These are phyloP conservation scores for Bellardia bayeri DNA, from an alignment of 2,888 invertebrate species.

Conservation along the genomic window DNA sequence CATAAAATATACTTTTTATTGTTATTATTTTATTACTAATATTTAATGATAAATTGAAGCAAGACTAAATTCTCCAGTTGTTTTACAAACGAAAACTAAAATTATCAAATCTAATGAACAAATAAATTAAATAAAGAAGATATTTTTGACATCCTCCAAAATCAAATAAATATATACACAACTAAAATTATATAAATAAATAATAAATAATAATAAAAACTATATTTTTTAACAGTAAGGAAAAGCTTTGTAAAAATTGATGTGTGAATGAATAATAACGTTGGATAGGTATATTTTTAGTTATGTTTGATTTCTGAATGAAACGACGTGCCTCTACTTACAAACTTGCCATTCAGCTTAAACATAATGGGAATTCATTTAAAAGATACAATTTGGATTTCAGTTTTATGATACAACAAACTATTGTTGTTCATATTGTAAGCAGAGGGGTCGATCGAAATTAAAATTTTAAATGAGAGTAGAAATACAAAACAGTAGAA, in stretches of 20 bases:
- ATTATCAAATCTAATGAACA: no score
- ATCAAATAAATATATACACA: neutral
- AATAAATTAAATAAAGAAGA: no score
- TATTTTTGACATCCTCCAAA: neutral
- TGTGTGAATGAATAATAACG: conserved; percentile 41
- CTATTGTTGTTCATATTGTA: conserved; percentile 33
- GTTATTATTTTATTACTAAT: no score
- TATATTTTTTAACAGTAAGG: neutral
- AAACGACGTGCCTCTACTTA: conserved; percentile 19
- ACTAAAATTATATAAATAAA: neutral
- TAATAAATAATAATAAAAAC: neutral
- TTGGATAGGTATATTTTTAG: conserved; percentile 10
- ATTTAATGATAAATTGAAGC: no score
- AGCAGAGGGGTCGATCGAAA: conserved; percentile 35
- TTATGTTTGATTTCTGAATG: conserved; percentile 9
- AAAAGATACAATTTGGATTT: conserved; percentile 62
- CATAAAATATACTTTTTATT: no score
- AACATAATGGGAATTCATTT: conserved; percentile 53
- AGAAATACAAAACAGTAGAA: conserved; percentile 16
- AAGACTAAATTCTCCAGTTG: no score
- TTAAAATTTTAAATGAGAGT: conserved; percentile 46
- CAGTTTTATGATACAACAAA: conserved; percentile 51
- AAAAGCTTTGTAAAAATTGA: neutral
- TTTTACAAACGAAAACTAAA: no score
- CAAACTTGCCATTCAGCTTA: conserved; percentile 41